These are phyloP conservation scores for Oreochromis aureus DNA, from an alignment of 2,113 vertebrate species.

Conservation along the genomic window DNA sequence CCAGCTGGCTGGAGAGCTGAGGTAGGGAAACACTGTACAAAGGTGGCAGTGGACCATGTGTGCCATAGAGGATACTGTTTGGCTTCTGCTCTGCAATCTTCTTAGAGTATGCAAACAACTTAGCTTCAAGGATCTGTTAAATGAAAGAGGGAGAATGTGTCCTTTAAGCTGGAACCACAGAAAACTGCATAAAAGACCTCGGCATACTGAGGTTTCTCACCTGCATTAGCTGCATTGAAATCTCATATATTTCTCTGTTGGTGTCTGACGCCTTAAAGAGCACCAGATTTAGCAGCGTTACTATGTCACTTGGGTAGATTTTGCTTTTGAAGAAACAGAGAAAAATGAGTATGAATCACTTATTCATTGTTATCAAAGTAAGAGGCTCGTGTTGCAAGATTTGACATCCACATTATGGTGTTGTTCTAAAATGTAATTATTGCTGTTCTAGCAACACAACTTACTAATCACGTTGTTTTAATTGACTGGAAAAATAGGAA, in stretches of 20 bases:
- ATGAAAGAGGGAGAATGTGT: background rate
- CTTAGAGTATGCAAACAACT: slow-evolving; percentile 90
- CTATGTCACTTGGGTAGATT: slow-evolving; percentile 92
- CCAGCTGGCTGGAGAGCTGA: slow-evolving; percentile 87
- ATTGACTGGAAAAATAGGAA: background rate
- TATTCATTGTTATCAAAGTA: background rate
- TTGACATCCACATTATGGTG: background rate
- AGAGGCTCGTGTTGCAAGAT: background rate
- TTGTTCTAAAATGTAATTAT: background rate
- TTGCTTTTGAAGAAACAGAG: slow-evolving; percentile 60
- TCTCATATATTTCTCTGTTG: slow-evolving; percentile 95
- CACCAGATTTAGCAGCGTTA: slow-evolving; percentile 90
- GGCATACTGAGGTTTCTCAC: slow-evolving; percentile 38
- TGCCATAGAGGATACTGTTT: slow-evolving; percentile 85
- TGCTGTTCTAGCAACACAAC: background rate
- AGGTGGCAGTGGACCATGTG: slow-evolving; percentile 85
- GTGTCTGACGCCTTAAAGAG: slow-evolving; percentile 95
- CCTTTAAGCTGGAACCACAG: background rate
- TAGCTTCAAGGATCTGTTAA: slow-evolving; percentile 87
- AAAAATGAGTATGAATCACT: background rate
- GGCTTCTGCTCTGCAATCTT: slow-evolving; percentile 86
- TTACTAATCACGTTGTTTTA: background rate
- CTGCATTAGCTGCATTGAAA: slow-evolving; percentile 99
- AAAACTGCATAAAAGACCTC: background rate
- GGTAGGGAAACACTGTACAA: slow-evolving; percentile 90